Evolutionary conservation across 2,797 vertebrate species (phyloP), one percentile per base, ranked within the genome.

Genomic region (Manis javanica): DNA sequence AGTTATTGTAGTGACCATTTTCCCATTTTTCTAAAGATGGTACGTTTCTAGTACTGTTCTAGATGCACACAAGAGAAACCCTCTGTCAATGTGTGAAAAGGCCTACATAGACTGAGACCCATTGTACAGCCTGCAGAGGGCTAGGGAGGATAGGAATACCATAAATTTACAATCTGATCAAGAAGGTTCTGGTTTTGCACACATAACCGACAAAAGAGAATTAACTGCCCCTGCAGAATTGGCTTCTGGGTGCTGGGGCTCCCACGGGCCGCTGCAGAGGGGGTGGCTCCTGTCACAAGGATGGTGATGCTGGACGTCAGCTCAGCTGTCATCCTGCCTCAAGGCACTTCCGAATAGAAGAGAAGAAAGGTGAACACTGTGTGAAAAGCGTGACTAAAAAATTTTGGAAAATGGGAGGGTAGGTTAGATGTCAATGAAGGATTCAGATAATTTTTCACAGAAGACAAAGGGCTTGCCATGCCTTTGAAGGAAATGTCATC

Each of bases 391-490:
- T 93, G 87, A 91, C 71, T 72, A 91, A 77, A 89, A 91, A 66
- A 93, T 55, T 87, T 77, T 75, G 61, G 87, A 91, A 94, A 96
- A 91, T 85, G 42, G 78, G 49, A 94, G 95, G 75, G 66, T 94
- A 71, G 93, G 87, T 96, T 95, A 77, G 49, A 97, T 90, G 95
- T 96, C 95, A 87, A 82, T 87, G 81, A n/a, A 11, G 75, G 91
- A 95, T 95, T 95, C 94, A 95, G 71, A 84, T 96, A 94, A 96
- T 97, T 96, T 95, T 94, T 96, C 87, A 95, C 79, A 95, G 97
- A 85, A 90, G 84, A 90, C 66, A 68, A 9, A 29, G n/a, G 34
- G 82, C 81, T 83, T 86, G 63, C 75, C 61, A 31, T 51, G 93
- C 64, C 87, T 97, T 77, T 93, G 95, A 94, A 90, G 90, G 87